Percentiles rank a stretch among this genome's conserved stretches.
These are phyloP conservation scores for Cephus pulcher DNA, from an alignment of 2,888 invertebrate genomes.

Conservation along the genomic window DNA sequence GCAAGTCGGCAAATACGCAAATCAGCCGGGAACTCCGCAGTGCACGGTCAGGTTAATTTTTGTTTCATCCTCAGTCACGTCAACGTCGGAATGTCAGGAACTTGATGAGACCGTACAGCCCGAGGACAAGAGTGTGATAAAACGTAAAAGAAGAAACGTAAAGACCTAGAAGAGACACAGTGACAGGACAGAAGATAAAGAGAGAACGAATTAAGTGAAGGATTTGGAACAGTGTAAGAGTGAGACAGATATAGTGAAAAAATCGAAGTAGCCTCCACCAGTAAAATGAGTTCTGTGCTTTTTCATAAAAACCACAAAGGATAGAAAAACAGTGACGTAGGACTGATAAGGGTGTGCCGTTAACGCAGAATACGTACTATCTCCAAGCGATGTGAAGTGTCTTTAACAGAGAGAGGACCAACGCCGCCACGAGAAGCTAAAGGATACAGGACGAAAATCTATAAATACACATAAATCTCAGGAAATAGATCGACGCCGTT, in stretches of 20 bases:
- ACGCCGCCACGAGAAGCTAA: background rate
- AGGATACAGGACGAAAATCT: background rate
- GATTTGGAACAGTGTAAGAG: no score
- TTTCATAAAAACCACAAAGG: background rate
- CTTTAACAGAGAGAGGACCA: background rate
- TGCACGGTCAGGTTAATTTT: background rate
- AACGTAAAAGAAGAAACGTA: conserved; percentile 14
- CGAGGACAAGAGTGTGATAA: background rate
- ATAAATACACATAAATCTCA: background rate
- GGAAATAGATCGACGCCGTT: background rate
- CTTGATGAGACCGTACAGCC: background rate
- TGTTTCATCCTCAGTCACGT: background rate
- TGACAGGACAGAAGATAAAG: conserved; percentile 3
- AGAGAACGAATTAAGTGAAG: background rate
- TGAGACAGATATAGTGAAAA: background rate
- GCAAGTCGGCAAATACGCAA: conserved; percentile 42
- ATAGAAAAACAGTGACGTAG: background rate
- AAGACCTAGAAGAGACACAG: conserved; percentile 2
- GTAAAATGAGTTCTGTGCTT: background rate
- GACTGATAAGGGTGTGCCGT: background rate
- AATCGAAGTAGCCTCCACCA: background rate
- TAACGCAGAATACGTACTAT: background rate
- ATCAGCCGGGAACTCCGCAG: conserved; percentile 13
- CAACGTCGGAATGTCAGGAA: background rate
- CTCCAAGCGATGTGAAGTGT: background rate